Evolutionary conservation across 2,113 vertebrate species (phyloP), one percentile per base, ranked within the genome.

Genomic region (Anguilla japonica): DNA sequence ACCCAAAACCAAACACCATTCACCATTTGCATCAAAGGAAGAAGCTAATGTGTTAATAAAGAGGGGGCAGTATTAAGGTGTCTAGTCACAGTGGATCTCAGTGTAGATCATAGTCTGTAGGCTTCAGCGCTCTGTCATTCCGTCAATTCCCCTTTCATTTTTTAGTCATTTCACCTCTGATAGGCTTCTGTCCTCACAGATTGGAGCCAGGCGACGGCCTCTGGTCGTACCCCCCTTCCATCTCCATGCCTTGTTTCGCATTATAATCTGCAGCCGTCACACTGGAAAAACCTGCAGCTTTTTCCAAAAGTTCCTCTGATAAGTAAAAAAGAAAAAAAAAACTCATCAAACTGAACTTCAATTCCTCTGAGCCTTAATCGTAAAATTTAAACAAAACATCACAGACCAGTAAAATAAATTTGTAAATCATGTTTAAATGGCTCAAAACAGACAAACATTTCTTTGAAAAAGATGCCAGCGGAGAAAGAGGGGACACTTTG

Each of bases 401-500:
- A 80, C 81, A 87, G 84, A 40, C 86, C 83, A 75, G 50, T 60
- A 84, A 83, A 89, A 85, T 87, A 79, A 60, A 87, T 83, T 80
- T 84, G 39, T 88, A 88, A 91, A 89, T 92, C 88, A 87, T 92
- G 90, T 89, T 91, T 89, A 85, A 71, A 85, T 89, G 86, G 41
- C 26, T 43, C 79, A 26, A 87, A 75, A 87, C n/a, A 82, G 79
- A 88, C 83, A 60, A 84, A 50, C 79, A 71, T 79, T 81, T 41
- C 3, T 34, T 86, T 50, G 90, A 89, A 92, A 89, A 81, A 78
- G 83, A 89, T 92, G 89, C 90, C 89, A 83, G 89, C 79, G 82
- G 78, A 90, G 88, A 91, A 84, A 80, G 87, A 41, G 20, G 86
- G 90, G 92, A 93, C 91, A 89, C 90, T 88, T 89, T 94, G 91